Evolutionary conservation across 2,113 vertebrate species (phyloP).

Genomic region (Centropus unirufus): DNA sequence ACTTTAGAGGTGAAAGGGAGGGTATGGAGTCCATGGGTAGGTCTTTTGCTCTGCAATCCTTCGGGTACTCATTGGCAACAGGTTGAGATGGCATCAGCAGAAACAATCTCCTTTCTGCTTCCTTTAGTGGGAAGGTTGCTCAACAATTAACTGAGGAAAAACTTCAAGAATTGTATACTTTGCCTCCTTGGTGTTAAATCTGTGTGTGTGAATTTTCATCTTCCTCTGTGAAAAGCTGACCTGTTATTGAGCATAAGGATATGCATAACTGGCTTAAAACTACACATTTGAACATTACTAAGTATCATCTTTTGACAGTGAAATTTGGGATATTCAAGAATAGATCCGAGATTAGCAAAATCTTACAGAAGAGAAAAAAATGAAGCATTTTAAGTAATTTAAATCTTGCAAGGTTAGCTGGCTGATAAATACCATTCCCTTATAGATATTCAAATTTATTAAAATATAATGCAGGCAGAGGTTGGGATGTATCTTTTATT

Average conservation of each 20-base stretch:
- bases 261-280: neutral
- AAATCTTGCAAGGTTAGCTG: neutral
- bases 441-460: neutral
- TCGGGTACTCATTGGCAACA: too few species aligned
- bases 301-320: neutral
- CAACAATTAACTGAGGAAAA: neutral
- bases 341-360: neutral
- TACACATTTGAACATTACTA: neutral
- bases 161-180: fast-evolving
- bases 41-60: neutral
- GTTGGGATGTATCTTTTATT: neutral
- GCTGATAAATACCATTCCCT: neutral
- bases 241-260: neutral
- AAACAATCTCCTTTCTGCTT: neutral
- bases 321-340: neutral
- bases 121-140: neutral
- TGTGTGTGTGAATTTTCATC: neutral
- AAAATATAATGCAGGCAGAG: neutral
- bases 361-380: neutral
- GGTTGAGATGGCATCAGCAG: neutral
- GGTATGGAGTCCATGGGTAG: neutral
- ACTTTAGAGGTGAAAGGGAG: fast-evolving
- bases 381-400: neutral
- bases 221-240: neutral
- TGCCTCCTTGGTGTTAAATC: neutral